Conservation (phyloP, 2,888 invertebrate genomes). For the Leptopilina drosophilae region DNA sequence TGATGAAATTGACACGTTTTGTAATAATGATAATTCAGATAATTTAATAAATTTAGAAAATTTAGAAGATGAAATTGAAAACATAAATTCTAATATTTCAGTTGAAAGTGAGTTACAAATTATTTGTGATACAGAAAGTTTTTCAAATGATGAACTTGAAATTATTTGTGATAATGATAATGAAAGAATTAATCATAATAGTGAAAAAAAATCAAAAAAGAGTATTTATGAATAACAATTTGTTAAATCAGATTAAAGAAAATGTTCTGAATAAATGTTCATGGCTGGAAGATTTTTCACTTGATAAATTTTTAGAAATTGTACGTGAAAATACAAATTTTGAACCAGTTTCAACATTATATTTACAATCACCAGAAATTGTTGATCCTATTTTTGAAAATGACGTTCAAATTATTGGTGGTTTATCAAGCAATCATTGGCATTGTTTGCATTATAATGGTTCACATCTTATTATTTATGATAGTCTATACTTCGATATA, state of each 20-base stretch:
- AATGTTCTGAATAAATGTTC: neutral
- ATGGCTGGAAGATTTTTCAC: neutral
- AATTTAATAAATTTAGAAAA: no score
- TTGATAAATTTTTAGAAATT: neutral
- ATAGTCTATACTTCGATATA: neutral
- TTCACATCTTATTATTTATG: neutral
- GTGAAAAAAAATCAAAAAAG: neutral
- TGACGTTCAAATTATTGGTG: conserved; percentile 2
- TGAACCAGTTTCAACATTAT: neutral
- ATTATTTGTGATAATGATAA: no score
- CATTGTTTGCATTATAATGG: neutral
- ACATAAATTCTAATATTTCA: no score
- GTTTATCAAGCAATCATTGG: neutral
- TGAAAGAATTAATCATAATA: neutral
- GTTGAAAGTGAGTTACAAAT: no score
- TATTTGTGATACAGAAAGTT: no score
- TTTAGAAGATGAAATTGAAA: no score
- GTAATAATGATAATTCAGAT: no score
- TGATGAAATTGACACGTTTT: no score
- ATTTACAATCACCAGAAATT: neutral
- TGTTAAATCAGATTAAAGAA: neutral
- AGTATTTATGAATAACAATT: neutral
- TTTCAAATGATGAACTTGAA: no score
- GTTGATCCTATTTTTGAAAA: neutral
- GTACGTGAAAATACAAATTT: neutral